Evolutionary conservation across 2,113 vertebrate species (phyloP), one percentile per base, ranked within the genome.

Genomic region (Osmerus mordax): DNA sequence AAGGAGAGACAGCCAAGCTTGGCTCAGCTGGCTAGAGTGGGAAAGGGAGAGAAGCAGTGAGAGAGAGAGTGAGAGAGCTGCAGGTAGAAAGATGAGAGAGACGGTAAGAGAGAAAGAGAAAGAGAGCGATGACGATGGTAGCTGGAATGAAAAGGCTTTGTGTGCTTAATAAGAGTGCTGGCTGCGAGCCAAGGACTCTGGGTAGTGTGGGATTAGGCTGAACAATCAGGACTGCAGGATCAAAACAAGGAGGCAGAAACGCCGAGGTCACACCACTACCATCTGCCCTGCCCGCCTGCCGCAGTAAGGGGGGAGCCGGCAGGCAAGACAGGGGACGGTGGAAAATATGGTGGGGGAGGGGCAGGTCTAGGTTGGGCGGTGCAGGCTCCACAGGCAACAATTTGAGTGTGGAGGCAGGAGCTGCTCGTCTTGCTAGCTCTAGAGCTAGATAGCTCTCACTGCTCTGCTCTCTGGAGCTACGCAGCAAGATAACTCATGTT

Each of bases 231-330:
- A 91, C 91, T 90, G 91, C 91, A 87, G 91, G 93, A 94, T 95
- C 94, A 93, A 92, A 94, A 95, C 92, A 93, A 93, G 93, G 93
- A 91, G 93, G 93, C 93, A 93, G 92, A 91, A 93, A 94, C 92
- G 90, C 90, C 86, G 91, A 94, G 94, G 93, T 95, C 94, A 95
- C 91, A 91, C 91, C 90, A 92, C 93, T 93, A 94, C 94, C 94
- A 96, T 95, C 93, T 95, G 94, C 87, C 90, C 91, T 91, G 91
- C 92, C 84, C 73, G 78, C 86, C 84, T 88, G 88, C 88, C 80
- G 85, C 87, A 88, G 87, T 85, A 85, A 83, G 85, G 89, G 87
- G 41, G 81, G 82, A 81, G 85, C 85, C 5, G 86, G 83, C 83
- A 86, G 84, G 23, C 82, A 78, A 56, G 61, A 73, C 70, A 28